Evolutionary conservation across 2,888 invertebrate species (phyloP).

Genomic region (Pyrocoelia pectoralis): DNA sequence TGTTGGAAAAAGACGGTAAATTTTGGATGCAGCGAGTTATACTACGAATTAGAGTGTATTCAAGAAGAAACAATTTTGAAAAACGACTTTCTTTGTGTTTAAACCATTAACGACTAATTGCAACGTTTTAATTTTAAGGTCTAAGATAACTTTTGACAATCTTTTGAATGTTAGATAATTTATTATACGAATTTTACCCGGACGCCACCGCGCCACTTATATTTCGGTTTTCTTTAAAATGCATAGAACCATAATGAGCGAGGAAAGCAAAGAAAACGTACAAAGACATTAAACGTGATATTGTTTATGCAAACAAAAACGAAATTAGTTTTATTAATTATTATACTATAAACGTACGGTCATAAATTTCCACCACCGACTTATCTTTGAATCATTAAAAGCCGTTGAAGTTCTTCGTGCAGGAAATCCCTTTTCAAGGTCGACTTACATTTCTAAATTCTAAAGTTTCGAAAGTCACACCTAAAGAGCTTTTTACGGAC

Average conservation of each 20-base stretch:
- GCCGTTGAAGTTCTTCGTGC: not conserved
- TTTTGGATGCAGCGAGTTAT: conserved; percentile 31
- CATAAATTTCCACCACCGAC: too few species aligned
- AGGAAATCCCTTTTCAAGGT: too few species aligned
- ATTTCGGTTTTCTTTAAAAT: conserved; percentile 32
- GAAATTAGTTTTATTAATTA: conserved; percentile 21
- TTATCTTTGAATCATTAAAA: not conserved
- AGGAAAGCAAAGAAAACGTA: conserved; percentile 25
- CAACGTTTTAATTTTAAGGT: conserved; percentile 58
- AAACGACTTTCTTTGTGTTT: conserved; percentile 61
- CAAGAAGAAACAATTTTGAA: conserved; percentile 60
- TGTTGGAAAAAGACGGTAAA: conserved; percentile 30
- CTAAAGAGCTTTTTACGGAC: too few species aligned
- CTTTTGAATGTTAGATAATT: conserved; percentile 46
- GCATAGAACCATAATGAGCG: conserved; percentile 24
- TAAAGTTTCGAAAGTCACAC: too few species aligned
- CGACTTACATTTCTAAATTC: too few species aligned
- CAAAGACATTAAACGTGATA: conserved; percentile 25
- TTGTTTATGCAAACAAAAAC: conserved; percentile 25
- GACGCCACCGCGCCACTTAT: not conserved
- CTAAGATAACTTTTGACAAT: conserved; percentile 59
- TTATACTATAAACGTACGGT: not conserved
- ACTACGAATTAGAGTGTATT: conserved; percentile 50
- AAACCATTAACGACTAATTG: conserved; percentile 60
- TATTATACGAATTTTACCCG: conserved; percentile 35